phyloP scores from a whole-genome alignment of 2,797 vertebrate species.

The Chaenodraco wilsoni region DNA sequence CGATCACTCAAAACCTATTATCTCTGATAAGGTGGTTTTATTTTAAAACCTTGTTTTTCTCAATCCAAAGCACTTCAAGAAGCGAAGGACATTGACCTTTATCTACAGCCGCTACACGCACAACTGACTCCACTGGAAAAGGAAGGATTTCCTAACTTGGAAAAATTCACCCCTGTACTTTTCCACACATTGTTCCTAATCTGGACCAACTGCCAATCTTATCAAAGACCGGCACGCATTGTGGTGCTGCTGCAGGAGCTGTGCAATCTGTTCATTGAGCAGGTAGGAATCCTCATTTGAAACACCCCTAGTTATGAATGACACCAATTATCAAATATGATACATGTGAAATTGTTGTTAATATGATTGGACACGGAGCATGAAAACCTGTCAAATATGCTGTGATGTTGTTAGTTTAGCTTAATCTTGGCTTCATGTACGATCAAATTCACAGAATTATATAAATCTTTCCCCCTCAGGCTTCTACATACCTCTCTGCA shows the following conservation, averaged over 20 bases:
- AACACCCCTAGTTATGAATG: not conserved
- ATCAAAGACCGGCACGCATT: conserved; percentile 77
- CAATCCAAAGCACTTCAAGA: conserved; percentile 81
- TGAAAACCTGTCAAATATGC: not conserved
- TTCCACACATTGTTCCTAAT: conserved; percentile 87
- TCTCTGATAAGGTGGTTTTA: conserved; percentile 11
- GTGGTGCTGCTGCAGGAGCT: conserved; percentile 86
- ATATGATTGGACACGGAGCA: not conserved
- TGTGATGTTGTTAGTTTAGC: not conserved
- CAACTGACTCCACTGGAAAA: conserved; percentile 81
- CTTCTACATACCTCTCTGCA: conserved; percentile 78
- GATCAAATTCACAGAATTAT: conserved; percentile 4
- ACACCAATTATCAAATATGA: not conserved
- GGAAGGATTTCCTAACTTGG: conserved; percentile 74
- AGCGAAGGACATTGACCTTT: conserved; percentile 81
- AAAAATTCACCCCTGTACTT: conserved; percentile 71
- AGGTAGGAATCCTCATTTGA: conserved; percentile 70
- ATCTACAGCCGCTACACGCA: conserved; percentile 80
- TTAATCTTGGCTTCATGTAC: not conserved
- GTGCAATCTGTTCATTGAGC: conserved; percentile 86
- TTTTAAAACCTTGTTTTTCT: not conserved
- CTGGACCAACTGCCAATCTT: conserved; percentile 86
- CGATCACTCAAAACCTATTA: not conserved
- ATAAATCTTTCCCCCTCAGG: conserved; percentile 66
- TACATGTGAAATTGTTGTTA: not conserved